Percentiles rank a stretch among this genome's conserved stretches.
Evolutionary conservation across 2,888 invertebrate species (phyloP).

Genomic region (Pristionchus arcanus): DNA sequence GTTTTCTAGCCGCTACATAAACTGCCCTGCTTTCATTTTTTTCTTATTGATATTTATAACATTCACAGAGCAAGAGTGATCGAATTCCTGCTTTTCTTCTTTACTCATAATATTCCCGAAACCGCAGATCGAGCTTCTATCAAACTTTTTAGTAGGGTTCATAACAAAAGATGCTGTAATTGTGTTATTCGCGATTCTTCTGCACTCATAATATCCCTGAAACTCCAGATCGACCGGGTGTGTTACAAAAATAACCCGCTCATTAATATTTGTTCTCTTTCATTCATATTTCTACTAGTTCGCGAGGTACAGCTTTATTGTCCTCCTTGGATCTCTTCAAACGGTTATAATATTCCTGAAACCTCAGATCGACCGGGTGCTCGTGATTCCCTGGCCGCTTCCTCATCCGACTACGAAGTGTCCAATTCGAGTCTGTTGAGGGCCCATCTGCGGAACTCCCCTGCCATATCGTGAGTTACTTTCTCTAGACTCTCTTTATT

Average conservation of each 20-base stretch:
- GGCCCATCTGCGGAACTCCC: conserved; percentile 51
- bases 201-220: neutral
- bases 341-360: neutral
- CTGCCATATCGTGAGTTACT: conserved; percentile 51
- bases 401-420: conserved; percentile 67
- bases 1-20: no score
- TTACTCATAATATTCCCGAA: neutral
- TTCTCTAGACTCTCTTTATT: no score
- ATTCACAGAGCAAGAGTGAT: no score
- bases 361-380: conserved; percentile 34
- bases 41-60: no score
- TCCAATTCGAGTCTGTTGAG: conserved; percentile 61
- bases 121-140: no score
- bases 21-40: no score
- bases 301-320: no score
- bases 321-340: no score
- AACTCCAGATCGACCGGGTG: conserved; percentile 3
- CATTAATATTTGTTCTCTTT: no score
- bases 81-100: neutral
- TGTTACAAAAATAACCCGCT: no score
- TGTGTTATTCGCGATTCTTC: neutral
- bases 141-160: no score
- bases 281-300: no score
- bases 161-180: neutral
- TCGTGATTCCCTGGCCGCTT: conserved; percentile 46